A percentile compares a stretch with the other conserved stretches of the same genome.
These are phyloP conservation scores for Eurystomus gularis DNA, from an alignment of 2,113 vertebrate genomes.

Conservation along the genomic window DNA sequence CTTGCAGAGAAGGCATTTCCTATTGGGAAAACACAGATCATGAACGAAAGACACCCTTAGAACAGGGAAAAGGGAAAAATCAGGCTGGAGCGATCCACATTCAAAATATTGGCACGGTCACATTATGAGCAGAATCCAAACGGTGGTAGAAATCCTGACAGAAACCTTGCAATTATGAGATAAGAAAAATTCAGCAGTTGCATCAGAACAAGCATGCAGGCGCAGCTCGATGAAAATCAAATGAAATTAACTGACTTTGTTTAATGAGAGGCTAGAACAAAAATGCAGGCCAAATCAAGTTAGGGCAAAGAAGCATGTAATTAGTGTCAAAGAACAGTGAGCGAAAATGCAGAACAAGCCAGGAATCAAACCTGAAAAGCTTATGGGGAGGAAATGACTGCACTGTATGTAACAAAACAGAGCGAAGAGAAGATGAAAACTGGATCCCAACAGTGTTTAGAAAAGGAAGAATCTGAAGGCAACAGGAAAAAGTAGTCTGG, in stretches of 20 bases:
- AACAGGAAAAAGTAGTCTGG: not conserved
- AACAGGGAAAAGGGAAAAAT: not conserved
- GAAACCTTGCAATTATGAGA: not conserved
- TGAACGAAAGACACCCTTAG: not conserved
- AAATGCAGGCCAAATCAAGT: constrained; percentile 58
- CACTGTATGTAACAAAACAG: not conserved
- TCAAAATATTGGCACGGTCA: not conserved
- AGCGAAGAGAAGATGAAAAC: not conserved
- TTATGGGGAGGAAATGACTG: not conserved
- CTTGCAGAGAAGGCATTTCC: not conserved
- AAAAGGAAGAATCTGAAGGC: not conserved
- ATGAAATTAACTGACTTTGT: constrained; percentile 56
- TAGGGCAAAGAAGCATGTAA: constrained; percentile 61
- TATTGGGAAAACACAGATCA: not conserved
- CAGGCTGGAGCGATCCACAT: not conserved
- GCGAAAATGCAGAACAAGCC: constrained; percentile 5
- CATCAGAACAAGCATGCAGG: not conserved
- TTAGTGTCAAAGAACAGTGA: constrained; percentile 48
- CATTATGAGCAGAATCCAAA: not conserved
- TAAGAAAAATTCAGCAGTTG: constrained; percentile 1
- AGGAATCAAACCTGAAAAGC: constrained; percentile 21
- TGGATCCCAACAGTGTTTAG: not conserved
- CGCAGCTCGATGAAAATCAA: not conserved
- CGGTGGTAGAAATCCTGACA: not conserved
- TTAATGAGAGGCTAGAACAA: constrained; percentile 45